phyloP scores from a whole-genome alignment of 2,888 invertebrate species.

The Leucozona laternaria region DNA sequence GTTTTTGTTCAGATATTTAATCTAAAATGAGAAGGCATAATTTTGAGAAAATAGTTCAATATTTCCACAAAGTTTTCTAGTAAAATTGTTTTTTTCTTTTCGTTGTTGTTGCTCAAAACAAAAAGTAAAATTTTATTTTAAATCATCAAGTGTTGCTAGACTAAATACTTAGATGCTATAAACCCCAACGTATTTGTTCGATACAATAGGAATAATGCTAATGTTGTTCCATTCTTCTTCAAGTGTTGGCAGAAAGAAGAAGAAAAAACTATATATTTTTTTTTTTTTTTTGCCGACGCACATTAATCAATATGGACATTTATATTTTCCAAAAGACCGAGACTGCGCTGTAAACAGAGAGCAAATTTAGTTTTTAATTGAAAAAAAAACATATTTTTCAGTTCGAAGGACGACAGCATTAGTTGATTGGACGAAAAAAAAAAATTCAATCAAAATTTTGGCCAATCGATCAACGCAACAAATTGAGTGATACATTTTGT shows the following conservation, averaged over 20 bases:
- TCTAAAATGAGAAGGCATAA: background rate
- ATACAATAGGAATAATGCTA: constrained; percentile 3
- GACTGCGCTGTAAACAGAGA: background rate
- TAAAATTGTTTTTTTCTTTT: background rate
- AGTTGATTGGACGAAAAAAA: background rate
- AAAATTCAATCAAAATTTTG: background rate
- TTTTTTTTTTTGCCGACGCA: constrained; percentile 8
- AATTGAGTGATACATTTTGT: constrained; percentile 1
- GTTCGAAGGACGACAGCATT: background rate
- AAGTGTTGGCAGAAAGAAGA: background rate
- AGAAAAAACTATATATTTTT: background rate
- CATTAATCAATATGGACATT: constrained; percentile 27
- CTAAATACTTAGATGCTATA: background rate
- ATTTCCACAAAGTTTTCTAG: background rate
- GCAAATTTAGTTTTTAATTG: background rate
- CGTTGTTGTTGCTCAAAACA: background rate
- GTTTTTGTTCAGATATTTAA: background rate
- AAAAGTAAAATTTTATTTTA: background rate
- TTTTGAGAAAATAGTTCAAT: background rate
- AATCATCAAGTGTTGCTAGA: background rate
- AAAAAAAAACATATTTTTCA: background rate
- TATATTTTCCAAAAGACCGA: background rate
- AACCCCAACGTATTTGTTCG: background rate
- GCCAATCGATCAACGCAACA: background rate
- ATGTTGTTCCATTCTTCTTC: background rate